phyloP scores from a whole-genome alignment of 2,888 invertebrate species.

The Meghimatium bilineatum region DNA sequence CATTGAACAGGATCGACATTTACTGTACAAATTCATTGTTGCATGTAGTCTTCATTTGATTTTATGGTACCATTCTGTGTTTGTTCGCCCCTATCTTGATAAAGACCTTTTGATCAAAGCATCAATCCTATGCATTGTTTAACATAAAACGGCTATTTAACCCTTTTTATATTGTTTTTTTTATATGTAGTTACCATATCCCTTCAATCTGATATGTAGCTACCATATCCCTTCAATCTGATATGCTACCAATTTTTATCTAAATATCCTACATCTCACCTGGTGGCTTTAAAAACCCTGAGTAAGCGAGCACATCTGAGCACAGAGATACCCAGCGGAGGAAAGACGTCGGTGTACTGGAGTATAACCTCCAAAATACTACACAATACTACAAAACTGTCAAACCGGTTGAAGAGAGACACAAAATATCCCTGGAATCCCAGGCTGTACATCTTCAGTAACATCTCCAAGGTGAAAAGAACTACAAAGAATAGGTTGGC shows the following conservation, averaged over 20 bases:
- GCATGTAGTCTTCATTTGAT: too few species aligned
- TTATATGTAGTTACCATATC: too few species aligned
- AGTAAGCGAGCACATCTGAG: conserved; percentile 96
- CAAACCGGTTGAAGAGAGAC: conserved; percentile 99
- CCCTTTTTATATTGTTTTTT: too few species aligned
- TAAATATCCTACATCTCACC: conserved; percentile 82
- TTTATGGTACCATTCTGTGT: too few species aligned
- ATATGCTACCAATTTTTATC: neutral
- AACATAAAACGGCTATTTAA: too few species aligned
- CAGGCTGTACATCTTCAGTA: conserved; percentile 99
- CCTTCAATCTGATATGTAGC: too few species aligned
- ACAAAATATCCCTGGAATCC: conserved; percentile 99
- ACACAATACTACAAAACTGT: conserved; percentile 99
- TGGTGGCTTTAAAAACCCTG: conserved; percentile 99
- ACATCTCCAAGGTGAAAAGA: conserved; percentile 98
- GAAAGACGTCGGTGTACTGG: conserved; percentile 94
- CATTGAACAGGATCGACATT: too few species aligned
- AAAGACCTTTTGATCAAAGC: too few species aligned
- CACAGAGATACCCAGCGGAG: conserved; percentile 97
- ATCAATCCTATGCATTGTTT: too few species aligned
- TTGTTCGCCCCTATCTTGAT: too few species aligned
- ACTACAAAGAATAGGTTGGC: conserved; percentile 99
- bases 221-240: too few species aligned
- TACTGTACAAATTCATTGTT: too few species aligned
- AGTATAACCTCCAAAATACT: conserved; percentile 97